Percentiles rank a stretch among this genome's conserved stretches.
These are phyloP conservation scores for Aleiodes alternator DNA, from an alignment of 2,888 invertebrate genomes.

Conservation along the genomic window DNA sequence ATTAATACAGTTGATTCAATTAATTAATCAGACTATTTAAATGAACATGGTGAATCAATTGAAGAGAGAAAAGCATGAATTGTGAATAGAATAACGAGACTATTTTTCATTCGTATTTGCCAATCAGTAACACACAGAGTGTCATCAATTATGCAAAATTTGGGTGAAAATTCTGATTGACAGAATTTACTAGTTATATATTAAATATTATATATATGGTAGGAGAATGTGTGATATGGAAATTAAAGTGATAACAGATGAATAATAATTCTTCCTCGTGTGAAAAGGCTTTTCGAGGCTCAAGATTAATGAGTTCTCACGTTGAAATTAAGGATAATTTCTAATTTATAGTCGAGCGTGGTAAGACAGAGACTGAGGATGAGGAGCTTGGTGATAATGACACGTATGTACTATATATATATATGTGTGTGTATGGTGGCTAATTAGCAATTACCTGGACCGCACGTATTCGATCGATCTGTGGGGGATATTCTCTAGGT, in stretches of 20 bases:
- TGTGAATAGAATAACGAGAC: too few species aligned
- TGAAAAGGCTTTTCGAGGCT: slow-evolving; percentile 1
- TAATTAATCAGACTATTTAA: too few species aligned
- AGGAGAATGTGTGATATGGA: slow-evolving; percentile 22
- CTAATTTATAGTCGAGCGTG: slow-evolving; percentile 2
- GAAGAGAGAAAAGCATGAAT: too few species aligned
- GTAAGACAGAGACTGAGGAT: not conserved
- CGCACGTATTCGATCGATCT: slow-evolving; percentile 52
- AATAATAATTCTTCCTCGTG: slow-evolving; percentile 22
- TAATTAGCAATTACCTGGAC: slow-evolving; percentile 61
- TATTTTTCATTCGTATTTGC: slow-evolving; percentile 22
- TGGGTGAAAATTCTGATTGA: slow-evolving; percentile 37
- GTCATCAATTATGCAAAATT: slow-evolving; percentile 48
- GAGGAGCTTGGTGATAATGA: slow-evolving; percentile 27
- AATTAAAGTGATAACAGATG: slow-evolving; percentile 13
- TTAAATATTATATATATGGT: not conserved
- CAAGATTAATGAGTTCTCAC: slow-evolving; percentile 12
- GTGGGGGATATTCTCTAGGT: slow-evolving; percentile 33
- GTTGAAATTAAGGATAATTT: slow-evolving; percentile 14
- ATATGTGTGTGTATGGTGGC: slow-evolving; percentile 26
- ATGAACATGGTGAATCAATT: too few species aligned
- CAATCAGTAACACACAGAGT: slow-evolving; percentile 28
- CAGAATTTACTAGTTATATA: slow-evolving; percentile 16
- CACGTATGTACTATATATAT: slow-evolving; percentile 13
- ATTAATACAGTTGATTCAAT: too few species aligned